phyloP scores from a whole-genome alignment of 1,140 invertebrate genomes.

The Drosophila equinoxialis region DNA sequence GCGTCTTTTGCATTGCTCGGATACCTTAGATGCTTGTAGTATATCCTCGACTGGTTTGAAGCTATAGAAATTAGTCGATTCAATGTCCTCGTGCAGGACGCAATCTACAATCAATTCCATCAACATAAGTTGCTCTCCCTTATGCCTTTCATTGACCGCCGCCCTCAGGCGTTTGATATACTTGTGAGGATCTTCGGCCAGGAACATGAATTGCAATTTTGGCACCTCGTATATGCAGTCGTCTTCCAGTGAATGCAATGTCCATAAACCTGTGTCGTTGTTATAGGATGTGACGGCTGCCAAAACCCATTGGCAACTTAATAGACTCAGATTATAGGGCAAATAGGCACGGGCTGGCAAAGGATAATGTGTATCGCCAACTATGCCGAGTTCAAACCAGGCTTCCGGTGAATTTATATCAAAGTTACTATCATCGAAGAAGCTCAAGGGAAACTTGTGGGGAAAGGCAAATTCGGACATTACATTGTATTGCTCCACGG shows the following conservation, averaged over 20 bases:
- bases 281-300: constrained; percentile 60
- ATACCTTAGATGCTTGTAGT: constrained; percentile 37
- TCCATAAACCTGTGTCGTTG: constrained; percentile 52
- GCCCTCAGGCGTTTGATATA: constrained; percentile 64
- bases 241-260: constrained; percentile 54
- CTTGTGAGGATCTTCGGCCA: constrained; percentile 71
- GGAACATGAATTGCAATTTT: constrained; percentile 76
- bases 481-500: constrained; percentile 67
- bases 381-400: constrained; percentile 71
- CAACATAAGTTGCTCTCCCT: constrained; percentile 65
- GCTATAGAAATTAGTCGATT: constrained; percentile 54
- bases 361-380: constrained; percentile 60
- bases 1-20: constrained; percentile 53
- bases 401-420: constrained; percentile 66
- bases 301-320: constrained; percentile 65
- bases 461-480: constrained; percentile 72
- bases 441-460: constrained; percentile 75
- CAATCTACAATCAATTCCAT: constrained; percentile 79
- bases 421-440: constrained; percentile 72
- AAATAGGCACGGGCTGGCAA: constrained; percentile 69
- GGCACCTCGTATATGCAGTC: constrained; percentile 63
- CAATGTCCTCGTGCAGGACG: constrained; percentile 70
- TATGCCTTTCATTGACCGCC: constrained; percentile 62
- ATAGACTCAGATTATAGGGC: constrained; percentile 55
- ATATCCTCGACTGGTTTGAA: constrained; percentile 63